Percentiles rank a stretch among this genome's conserved stretches.
Evolutionary conservation across 2,797 vertebrate species (phyloP).

Genomic region (Anas bernieri): DNA sequence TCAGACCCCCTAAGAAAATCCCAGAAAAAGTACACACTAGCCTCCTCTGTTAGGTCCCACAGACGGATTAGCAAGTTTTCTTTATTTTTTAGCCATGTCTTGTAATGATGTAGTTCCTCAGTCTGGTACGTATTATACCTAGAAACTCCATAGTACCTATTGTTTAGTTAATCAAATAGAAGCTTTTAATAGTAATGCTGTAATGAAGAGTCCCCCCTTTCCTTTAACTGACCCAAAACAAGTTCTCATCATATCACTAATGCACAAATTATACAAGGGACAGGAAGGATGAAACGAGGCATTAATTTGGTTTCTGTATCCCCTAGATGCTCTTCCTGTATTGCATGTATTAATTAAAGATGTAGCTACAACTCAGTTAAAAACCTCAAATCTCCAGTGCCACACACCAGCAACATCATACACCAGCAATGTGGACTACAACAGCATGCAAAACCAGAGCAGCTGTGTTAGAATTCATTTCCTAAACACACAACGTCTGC

Average conservation of each 20-base stretch:
- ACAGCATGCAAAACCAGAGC: background rate
- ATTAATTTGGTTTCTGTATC: background rate
- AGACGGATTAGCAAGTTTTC: background rate
- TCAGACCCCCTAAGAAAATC: background rate
- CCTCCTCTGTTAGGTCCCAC: background rate
- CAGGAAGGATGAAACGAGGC: background rate
- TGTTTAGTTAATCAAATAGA: background rate
- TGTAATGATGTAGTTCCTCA: background rate
- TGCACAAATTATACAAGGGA: background rate
- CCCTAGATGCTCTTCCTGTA: background rate
- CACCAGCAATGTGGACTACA: background rate
- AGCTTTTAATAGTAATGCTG: background rate
- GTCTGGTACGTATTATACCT: background rate
- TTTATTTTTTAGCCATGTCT: background rate
- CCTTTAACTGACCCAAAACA: background rate
- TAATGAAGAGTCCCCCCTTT: background rate
- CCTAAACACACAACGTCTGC: background rate
- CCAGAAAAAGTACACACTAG: background rate
- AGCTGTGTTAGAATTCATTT: background rate
- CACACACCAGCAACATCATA: background rate
- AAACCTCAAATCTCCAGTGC: background rate
- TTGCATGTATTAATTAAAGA: background rate
- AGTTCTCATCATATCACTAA: background rate
- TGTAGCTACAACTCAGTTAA: background rate
- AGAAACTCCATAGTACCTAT: background rate